These are phyloP conservation scores for Trichogramma evanescens DNA, from an alignment of 2,888 invertebrate genomes.

Conservation along the genomic window DNA sequence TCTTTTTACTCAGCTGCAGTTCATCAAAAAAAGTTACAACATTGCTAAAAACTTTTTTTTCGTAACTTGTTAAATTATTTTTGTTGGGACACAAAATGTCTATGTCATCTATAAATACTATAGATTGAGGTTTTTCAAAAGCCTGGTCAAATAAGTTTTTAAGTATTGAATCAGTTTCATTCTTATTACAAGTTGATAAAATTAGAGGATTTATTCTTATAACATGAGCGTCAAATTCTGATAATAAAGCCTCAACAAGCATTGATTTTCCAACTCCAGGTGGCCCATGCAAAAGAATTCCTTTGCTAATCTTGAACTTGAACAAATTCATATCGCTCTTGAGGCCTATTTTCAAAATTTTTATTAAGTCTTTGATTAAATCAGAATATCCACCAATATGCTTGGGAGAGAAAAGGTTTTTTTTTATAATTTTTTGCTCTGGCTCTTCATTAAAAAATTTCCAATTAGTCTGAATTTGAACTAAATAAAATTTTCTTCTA, in stretches of 20 bases:
- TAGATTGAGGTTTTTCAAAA: constrained; percentile 61
- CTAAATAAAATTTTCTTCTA: constrained; percentile 32
- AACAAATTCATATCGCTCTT: constrained; percentile 43
- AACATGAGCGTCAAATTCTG: constrained; percentile 52
- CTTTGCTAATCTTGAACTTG: constrained; percentile 58
- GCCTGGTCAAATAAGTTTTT: constrained; percentile 64
- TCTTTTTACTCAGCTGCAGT: constrained; percentile 50
- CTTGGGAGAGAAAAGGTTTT: constrained; percentile 41
- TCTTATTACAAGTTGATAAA: constrained; percentile 69
- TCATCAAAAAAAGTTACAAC: constrained; percentile 60
- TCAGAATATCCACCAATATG: constrained; percentile 64
- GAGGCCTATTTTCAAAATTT: constrained; percentile 58
- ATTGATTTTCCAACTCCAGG: constrained; percentile 82
- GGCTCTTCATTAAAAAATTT: constrained; percentile 39
- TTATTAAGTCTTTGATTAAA: constrained; percentile 59
- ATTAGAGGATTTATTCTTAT: constrained; percentile 62
- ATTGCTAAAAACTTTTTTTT: constrained; percentile 65
- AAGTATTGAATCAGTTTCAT: constrained; percentile 69
- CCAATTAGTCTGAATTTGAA: constrained; percentile 51
- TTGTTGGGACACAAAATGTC: constrained; percentile 69
- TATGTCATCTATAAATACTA: constrained; percentile 80
- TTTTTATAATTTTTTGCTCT: constrained; percentile 41
- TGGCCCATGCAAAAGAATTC: constrained; percentile 71
- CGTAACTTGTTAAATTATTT: constrained; percentile 57
- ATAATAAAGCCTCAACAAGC: constrained; percentile 64